phyloP scores from a whole-genome alignment of 2,888 invertebrate genomes.

The Drosophila nr. perissopoda region DNA sequence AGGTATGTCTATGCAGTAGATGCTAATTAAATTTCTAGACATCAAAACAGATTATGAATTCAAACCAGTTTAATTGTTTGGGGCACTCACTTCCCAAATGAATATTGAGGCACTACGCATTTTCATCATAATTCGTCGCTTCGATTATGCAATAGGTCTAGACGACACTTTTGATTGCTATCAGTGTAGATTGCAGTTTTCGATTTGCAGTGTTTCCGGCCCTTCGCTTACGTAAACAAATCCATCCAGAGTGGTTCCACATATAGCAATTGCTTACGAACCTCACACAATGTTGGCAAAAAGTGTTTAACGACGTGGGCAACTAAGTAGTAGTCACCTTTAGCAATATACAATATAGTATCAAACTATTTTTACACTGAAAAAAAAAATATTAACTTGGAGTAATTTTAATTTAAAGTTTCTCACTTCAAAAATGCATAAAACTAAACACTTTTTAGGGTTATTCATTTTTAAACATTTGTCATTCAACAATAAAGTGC shows the following conservation, averaged over 20 bases:
- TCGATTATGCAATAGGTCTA: conserved; percentile 21
- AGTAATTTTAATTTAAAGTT: neutral
- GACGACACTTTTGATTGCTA: conserved; percentile 21
- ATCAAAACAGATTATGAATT: conserved; percentile 4
- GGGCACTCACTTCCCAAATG: neutral
- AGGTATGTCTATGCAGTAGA: neutral
- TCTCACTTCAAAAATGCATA: neutral
- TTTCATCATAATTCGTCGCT: neutral
- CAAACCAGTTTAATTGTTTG: conserved; percentile 14
- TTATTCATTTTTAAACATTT: neutral
- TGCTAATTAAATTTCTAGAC: conserved; percentile 30
- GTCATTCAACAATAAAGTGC: neutral
- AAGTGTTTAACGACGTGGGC: conserved; percentile 9
- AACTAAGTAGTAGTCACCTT: conserved; percentile 9
- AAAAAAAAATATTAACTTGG: neutral
- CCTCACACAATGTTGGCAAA: conserved; percentile 42
- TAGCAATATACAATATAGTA: neutral
- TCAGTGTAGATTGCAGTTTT: conserved; percentile 9
- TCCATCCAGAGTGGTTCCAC: neutral
- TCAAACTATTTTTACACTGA: neutral
- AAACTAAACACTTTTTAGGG: neutral
- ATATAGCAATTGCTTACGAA: conserved; percentile 19
- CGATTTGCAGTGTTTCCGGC: neutral
- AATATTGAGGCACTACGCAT: conserved; percentile 1
- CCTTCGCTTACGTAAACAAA: conserved; percentile 37